Conservation (phyloP, 2,113 vertebrate species). For the Cyphomyrus discorhynchus region DNA sequence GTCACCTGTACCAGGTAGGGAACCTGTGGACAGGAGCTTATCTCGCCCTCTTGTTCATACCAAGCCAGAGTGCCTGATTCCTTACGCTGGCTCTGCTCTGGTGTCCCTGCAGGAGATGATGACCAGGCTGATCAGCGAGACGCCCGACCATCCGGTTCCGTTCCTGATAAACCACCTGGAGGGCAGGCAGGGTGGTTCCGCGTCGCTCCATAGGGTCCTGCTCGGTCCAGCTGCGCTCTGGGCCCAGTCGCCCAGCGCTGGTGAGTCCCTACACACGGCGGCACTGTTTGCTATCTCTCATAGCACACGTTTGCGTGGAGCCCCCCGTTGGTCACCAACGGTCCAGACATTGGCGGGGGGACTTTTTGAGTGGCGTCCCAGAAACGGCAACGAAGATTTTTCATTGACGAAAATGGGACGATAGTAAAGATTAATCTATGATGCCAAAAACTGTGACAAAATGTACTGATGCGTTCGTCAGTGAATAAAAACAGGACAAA, state of each 20-base stretch:
- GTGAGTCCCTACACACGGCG: slow-evolving; percentile 42
- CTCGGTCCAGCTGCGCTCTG: slow-evolving; percentile 94
- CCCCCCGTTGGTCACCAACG: not conserved
- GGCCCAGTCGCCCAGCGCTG: slow-evolving; percentile 83
- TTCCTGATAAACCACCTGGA: slow-evolving; percentile 97
- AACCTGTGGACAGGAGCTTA: not conserved
- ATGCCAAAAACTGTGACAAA: not conserved
- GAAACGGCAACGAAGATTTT: not conserved
- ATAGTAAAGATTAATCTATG: not conserved
- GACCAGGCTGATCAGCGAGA: slow-evolving; percentile 97
- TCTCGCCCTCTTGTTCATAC: not conserved
- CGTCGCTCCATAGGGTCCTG: slow-evolving; percentile 81
- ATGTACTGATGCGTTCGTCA: not conserved
- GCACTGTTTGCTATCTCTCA: not conserved
- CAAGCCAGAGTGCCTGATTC: not conserved
- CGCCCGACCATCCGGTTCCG: slow-evolving; percentile 91
- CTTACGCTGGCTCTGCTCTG: not conserved
- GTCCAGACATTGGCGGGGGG: not conserved
- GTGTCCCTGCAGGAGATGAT: slow-evolving; percentile 83
- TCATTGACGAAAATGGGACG: not conserved
- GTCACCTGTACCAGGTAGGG: not conserved
- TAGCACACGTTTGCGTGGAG: not conserved
- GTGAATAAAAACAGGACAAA: not conserved
- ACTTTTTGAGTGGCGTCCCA: not conserved
- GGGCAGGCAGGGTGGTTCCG: slow-evolving; percentile 78